These are phyloP conservation scores for Phoeniculus purpureus DNA, from an alignment of 2,797 vertebrate genomes.

Conservation along the genomic window DNA sequence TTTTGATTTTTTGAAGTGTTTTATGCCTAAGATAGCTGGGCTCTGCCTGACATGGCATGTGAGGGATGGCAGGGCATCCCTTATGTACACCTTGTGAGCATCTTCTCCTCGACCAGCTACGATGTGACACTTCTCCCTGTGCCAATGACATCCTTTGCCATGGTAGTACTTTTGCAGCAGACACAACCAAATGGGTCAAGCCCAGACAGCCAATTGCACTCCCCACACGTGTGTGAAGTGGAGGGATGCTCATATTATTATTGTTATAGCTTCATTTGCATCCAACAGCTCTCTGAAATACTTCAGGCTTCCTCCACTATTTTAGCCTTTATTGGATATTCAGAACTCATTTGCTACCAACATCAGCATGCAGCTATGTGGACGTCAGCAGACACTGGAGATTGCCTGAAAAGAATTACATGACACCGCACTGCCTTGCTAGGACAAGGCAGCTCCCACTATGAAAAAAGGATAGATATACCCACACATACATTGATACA, in stretches of 20 bases:
- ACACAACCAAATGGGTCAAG: not conserved
- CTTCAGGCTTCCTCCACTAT: not conserved
- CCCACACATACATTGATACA: fast-evolving
- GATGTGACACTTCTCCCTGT: not conserved
- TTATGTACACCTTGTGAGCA: not conserved
- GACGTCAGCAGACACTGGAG: not conserved
- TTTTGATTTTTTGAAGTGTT: not conserved
- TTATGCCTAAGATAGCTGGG: fast-evolving
- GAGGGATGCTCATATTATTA: not conserved
- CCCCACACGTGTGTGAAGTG: fast-evolving
- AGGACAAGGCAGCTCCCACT: not conserved
- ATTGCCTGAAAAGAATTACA: not conserved
- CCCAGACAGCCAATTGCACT: not conserved
- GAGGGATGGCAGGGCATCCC: not conserved
- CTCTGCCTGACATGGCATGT: not conserved
- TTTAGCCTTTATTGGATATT: not conserved
- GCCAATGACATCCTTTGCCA: not conserved
- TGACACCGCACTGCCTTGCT: not conserved
- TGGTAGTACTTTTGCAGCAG: not conserved
- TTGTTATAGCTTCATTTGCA: not conserved
- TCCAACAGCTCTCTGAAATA: not conserved
- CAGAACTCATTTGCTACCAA: not conserved
- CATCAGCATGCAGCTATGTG: not conserved
- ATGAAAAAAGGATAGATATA: not conserved
- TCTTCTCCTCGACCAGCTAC: not conserved